Percentiles rank a stretch among this genome's conserved stretches.
These are phyloP conservation scores for Anabacerthia variegaticeps DNA, from an alignment of 2,797 vertebrate genomes.

Conservation along the genomic window DNA sequence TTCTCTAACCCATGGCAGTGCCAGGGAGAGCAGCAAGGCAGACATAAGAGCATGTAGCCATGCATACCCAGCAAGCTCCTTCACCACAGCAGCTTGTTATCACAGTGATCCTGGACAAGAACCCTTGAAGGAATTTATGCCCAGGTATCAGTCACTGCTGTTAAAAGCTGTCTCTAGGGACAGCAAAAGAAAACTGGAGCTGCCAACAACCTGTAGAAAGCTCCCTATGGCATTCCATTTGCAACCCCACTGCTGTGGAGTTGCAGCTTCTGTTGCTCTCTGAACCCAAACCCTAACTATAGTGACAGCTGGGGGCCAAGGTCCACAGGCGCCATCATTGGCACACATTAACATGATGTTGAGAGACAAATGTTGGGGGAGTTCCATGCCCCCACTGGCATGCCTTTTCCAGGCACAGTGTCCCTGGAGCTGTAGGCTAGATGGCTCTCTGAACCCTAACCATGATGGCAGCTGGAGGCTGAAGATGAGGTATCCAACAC, in stretches of 20 bases:
- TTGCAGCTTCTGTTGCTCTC: background rate
- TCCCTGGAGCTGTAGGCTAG: background rate
- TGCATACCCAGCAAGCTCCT: background rate
- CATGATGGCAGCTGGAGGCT: background rate
- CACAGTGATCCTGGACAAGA: accelerated
- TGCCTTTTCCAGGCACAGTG: background rate
- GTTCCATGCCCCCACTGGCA: too few relatives aligned
- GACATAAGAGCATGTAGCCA: accelerated
- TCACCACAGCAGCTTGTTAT: background rate
- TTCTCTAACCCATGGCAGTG: background rate
- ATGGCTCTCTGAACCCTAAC: background rate
- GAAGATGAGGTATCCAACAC: background rate
- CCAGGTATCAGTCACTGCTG: background rate
- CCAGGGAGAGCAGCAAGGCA: background rate
- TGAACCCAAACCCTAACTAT: background rate
- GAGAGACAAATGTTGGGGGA: background rate
- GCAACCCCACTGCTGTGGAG: background rate
- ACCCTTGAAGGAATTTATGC: background rate
- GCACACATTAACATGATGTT: background rate
- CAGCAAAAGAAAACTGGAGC: background rate
- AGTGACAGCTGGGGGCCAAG: background rate
- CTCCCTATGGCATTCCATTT: background rate
- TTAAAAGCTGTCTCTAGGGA: background rate
- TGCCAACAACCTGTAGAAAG: background rate
- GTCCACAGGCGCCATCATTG: accelerated